Conservation (phyloP, 2,888 invertebrate species). For the Caenorhabditis uteleia region DNA sequence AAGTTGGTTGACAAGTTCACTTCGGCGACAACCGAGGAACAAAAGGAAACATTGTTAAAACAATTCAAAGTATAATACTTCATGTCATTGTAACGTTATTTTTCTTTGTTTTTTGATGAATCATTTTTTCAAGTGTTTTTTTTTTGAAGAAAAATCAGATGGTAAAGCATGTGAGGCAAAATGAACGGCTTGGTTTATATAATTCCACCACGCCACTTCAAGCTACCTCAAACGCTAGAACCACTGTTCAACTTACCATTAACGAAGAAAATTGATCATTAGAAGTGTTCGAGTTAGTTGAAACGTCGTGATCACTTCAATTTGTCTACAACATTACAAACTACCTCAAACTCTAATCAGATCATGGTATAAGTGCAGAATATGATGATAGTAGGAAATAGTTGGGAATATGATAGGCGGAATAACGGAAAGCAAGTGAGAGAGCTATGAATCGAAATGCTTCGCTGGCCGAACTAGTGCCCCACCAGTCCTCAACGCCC, state of each 20-base stretch:
- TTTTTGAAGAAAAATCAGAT: not conserved
- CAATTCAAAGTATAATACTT: not conserved
- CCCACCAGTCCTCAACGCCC: no score
- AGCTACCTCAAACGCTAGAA: constrained; percentile 5
- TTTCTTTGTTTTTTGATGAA: not conserved
- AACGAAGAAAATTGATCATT: not conserved
- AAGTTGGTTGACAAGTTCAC: constrained; percentile 27
- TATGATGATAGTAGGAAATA: no score
- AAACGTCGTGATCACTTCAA: constrained; percentile 20
- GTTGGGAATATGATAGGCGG: no score
- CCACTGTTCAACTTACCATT: not conserved
- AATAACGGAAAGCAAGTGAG: no score
- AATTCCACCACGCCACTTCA: not conserved
- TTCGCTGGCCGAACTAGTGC: no score
- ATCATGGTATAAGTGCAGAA: no score
- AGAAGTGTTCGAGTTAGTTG: constrained; percentile 27
- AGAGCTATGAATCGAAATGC: no score
- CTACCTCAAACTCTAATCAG: constrained; percentile 35
- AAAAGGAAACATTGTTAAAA: constrained; percentile 10
- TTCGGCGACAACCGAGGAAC: constrained; percentile 27
- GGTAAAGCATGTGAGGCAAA: not conserved
- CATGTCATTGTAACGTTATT: not conserved
- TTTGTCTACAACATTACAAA: constrained; percentile 40
- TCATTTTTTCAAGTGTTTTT: no score
- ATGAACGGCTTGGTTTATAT: not conserved